Evolutionary conservation across 2,797 vertebrate species (phyloP), one percentile per base, ranked within the genome.

Genomic region (Lithobates sylvaticus): DNA sequence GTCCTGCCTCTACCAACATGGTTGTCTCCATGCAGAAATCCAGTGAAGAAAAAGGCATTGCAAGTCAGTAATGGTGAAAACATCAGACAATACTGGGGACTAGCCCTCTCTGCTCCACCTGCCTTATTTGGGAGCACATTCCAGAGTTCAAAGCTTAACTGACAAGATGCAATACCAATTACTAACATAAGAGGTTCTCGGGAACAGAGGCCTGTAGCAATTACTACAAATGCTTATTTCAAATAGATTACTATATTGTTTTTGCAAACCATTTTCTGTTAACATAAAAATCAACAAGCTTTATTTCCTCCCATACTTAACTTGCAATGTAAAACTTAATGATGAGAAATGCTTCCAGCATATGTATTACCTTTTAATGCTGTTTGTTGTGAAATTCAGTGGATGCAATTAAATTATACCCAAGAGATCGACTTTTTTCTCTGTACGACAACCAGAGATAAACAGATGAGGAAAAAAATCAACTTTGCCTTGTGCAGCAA

Each of bases 291-390:
- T 78, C 77, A 78, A 47, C 44, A 54, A 81, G 50, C 47, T 39
- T 72, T 21, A 54, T 70, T 81, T 81, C 34, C 34, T 81, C 50
- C 58, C 58, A 73, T 73, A 73, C n/a, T 81, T 72, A 81, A 50
- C 79, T 34, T 61, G 69, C 69, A 81, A 72, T 70, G 71, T 81
- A 81, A 81, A 29, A 39, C n/a, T 72, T 73, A 72, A n/a, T 26
- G 47, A 73, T 58, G 50, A 21, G 58, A 69, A 67, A 74, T 54
- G 70, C 32, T 74, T 80, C 39, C 39, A 85, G 77, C 58, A 74
- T 85, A 78, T 85, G 84, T 79, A 79, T 80, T 80, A 80, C 69
- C 71, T 58, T 84, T 72, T 73, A 73, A 85, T 64, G 71, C 69
- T 70, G 71, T 78, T 78, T 73, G 44, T 39, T 80, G 58, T 65